phyloP scores from a whole-genome alignment of 2,888 invertebrate species.

The Chaetogeoica ovagalla region DNA sequence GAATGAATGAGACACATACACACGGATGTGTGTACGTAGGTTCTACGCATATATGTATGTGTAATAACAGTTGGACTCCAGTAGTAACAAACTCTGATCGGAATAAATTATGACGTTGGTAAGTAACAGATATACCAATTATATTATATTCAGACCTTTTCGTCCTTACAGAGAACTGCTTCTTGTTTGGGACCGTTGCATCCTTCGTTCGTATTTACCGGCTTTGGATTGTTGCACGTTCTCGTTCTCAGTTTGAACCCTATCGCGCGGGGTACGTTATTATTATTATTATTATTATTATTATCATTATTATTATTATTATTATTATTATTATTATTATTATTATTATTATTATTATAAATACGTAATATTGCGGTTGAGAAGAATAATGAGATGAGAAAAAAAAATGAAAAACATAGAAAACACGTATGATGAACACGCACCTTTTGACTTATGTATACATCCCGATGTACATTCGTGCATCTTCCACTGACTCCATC shows the following conservation, averaged over 20 bases:
- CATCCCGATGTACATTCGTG: slow-evolving; percentile 71
- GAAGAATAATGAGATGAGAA: background rate
- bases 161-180: slow-evolving; percentile 70
- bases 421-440: background rate
- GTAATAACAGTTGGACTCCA: too few species aligned
- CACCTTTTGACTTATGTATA: slow-evolving; percentile 66
- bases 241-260: slow-evolving; percentile 64
- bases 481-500: slow-evolving; percentile 70
- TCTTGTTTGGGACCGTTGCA: slow-evolving; percentile 70
- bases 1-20: too few species aligned
- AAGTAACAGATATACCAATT: too few species aligned
- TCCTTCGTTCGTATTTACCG: slow-evolving; percentile 63
- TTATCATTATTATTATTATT: background rate
- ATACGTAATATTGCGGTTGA: background rate
- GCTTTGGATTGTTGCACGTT: slow-evolving; percentile 63
- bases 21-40: too few species aligned
- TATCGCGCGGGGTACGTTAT: slow-evolving; percentile 33
- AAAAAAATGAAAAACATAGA: background rate
- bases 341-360: background rate
- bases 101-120: too few species aligned
- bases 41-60: too few species aligned
- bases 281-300: background rate
- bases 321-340: background rate
- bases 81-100: too few species aligned
- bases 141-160: slow-evolving; percentile 61